These are phyloP conservation scores for Allobates femoralis DNA, from an alignment of 2,797 vertebrate species.

Conservation along the genomic window DNA sequence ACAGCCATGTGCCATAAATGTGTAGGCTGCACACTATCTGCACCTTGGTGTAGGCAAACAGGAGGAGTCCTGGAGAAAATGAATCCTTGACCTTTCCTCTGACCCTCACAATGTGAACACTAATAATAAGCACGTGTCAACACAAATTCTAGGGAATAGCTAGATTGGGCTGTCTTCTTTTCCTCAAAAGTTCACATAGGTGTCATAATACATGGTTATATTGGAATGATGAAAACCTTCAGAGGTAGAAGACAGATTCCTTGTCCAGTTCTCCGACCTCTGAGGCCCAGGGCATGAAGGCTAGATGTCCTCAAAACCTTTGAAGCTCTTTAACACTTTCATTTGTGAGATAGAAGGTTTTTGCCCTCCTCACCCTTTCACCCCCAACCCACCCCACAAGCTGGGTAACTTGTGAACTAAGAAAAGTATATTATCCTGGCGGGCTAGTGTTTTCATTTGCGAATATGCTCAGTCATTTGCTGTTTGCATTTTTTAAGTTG, in stretches of 20 bases:
- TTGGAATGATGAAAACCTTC: neutral
- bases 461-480: neutral
- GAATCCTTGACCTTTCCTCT: conserved; percentile 31
- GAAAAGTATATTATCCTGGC: neutral
- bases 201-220: conserved; percentile 8
- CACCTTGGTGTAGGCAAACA: conserved; percentile 9
- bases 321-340: neutral
- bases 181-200: neutral
- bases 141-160: neutral
- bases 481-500: no score
- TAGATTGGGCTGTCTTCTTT: neutral
- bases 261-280: neutral
- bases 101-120: conserved; percentile 34
- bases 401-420: neutral
- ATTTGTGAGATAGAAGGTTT: neutral
- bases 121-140: conserved; percentile 45
- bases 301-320: neutral
- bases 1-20: neutral
- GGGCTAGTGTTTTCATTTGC: neutral
- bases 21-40: neutral
- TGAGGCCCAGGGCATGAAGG: neutral
- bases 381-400: no score
- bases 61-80: conserved; percentile 13
- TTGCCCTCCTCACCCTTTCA: neutral
- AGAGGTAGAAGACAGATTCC: neutral